Conservation (phyloP, 2,888 invertebrate species). For the Sphecodes monilicornis region DNA sequence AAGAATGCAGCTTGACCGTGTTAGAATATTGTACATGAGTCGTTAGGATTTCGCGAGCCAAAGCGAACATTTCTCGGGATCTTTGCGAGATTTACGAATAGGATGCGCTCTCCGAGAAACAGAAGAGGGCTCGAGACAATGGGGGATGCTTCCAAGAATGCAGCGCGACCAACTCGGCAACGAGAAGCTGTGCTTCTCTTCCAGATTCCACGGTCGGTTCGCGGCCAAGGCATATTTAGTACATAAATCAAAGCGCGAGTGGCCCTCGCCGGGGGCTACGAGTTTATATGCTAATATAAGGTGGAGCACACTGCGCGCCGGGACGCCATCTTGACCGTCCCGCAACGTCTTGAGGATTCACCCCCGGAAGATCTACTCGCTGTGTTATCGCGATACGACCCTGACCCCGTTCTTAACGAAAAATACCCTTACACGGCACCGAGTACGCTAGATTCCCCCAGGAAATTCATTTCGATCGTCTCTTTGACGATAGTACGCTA, state of each 20-base stretch:
- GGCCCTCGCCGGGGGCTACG: constrained; percentile 79
- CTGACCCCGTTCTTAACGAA: constrained; percentile 11
- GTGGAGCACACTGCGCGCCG: constrained; percentile 78
- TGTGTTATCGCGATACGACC: constrained; percentile 34
- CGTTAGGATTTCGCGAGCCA: background rate
- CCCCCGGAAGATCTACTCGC: constrained; percentile 42
- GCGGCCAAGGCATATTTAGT: constrained; percentile 82
- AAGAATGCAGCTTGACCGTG: background rate
- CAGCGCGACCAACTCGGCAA: constrained; percentile 41
- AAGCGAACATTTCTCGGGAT: background rate
- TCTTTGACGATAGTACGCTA: background rate
- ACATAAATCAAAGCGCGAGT: constrained; percentile 82
- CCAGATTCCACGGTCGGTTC: constrained; percentile 63
- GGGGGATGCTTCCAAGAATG: constrained; percentile 31
- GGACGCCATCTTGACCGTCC: constrained; percentile 79
- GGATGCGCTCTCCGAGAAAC: background rate
- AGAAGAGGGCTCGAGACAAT: constrained; percentile 36
- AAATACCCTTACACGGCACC: background rate
- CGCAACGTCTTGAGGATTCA: constrained; percentile 73
- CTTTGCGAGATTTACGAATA: background rate
- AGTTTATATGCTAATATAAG: constrained; percentile 83
- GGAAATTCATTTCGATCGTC: background rate
- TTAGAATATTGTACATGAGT: background rate
- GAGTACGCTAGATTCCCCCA: background rate
- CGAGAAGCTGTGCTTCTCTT: constrained; percentile 63